These are phyloP conservation scores for Rhopalosiphum padi DNA, from an alignment of 1,140 invertebrate species.

Conservation along the genomic window DNA sequence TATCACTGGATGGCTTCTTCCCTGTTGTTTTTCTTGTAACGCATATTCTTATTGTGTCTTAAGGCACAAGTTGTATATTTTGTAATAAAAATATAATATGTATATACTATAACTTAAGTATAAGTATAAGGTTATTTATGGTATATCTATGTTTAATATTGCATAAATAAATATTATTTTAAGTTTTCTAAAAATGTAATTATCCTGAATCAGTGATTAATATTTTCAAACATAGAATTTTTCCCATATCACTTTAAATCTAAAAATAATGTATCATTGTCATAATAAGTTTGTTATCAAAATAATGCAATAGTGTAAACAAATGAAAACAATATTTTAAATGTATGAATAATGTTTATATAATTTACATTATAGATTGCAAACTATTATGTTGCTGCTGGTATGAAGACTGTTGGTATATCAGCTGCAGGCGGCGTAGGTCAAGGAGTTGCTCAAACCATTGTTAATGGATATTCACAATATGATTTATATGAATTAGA, in stretches of 20 bases:
- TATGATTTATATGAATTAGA: constrained; percentile 91
- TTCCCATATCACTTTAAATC: background rate
- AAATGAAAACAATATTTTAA: background rate
- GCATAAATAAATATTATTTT: background rate
- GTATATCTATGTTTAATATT: background rate
- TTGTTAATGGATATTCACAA: constrained; percentile 81
- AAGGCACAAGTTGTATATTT: too few species aligned
- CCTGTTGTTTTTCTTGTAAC: too few species aligned
- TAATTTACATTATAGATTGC: constrained; percentile 70
- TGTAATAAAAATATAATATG: too few species aligned
- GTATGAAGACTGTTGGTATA: constrained; percentile 93
- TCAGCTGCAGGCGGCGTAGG: constrained; percentile 94
- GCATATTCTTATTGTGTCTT: too few species aligned
- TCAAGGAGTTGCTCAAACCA: constrained; percentile 85
- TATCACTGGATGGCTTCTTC: too few species aligned
- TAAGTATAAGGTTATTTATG: background rate
- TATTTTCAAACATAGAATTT: background rate
- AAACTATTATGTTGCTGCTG: constrained; percentile 95
- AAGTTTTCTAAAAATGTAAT: background rate
- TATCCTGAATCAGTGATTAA: background rate
- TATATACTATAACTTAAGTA: background rate
- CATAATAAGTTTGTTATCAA: background rate
- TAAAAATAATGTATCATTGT: background rate
- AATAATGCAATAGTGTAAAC: background rate
- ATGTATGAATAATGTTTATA: background rate